These are phyloP conservation scores for Herpetotheres cachinnans DNA, from an alignment of 2,113 vertebrate genomes.

Conservation along the genomic window DNA sequence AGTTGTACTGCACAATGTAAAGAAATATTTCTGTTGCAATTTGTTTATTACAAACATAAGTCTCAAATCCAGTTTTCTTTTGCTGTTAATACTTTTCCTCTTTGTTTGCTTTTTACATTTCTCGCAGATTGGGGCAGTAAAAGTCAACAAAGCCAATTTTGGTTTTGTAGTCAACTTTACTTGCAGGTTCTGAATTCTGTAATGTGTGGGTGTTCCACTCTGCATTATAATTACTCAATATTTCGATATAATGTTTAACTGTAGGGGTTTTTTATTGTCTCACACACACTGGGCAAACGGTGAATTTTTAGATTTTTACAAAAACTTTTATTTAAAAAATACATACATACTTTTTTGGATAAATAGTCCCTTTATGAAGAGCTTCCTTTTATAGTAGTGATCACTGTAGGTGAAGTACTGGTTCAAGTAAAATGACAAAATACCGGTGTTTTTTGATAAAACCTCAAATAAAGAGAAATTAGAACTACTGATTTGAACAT, in stretches of 20 bases:
- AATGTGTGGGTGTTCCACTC: background rate
- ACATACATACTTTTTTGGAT: background rate
- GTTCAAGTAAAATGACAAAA: background rate
- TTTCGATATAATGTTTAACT: conserved; percentile 1
- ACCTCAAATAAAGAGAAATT: background rate
- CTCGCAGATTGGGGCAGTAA: background rate
- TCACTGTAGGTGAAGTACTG: background rate
- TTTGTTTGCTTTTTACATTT: conserved; percentile 13
- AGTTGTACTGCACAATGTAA: background rate
- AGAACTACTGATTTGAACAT: background rate
- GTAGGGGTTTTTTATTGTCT: background rate
- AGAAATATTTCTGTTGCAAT: background rate
- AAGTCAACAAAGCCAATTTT: background rate
- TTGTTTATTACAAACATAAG: background rate
- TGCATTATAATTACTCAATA: background rate
- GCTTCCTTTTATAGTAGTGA: background rate
- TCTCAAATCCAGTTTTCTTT: background rate
- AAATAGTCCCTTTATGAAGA: background rate
- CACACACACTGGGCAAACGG: background rate
- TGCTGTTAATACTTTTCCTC: background rate
- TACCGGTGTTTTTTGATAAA: background rate
- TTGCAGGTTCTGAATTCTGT: background rate
- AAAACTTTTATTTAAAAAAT: background rate
- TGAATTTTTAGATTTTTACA: background rate
- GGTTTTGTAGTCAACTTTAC: conserved; percentile 4